Base-by-base conservation (phyloP, 1,140 invertebrate species). In the Procambarus virginalis region DNA sequence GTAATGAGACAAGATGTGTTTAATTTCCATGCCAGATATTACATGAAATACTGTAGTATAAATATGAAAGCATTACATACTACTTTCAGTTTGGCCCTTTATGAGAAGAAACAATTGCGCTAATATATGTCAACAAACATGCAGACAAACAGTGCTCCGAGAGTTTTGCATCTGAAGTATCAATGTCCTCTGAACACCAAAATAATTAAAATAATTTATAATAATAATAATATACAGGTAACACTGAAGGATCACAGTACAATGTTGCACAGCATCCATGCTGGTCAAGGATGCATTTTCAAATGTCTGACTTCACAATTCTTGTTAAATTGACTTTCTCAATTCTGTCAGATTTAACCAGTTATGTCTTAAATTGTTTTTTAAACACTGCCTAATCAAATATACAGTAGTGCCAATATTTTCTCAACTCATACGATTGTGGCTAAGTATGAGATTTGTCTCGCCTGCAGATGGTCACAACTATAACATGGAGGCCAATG, bases 41-140 rank as follows among this genome's bases (percentile, higher is more conserved):
- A 64, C 76, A 84, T 58, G 58, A 79, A 89, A 87, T 51, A 34
- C 34, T 34, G 34, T 34, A 78, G 55, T 84, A 81, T 49, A 84
- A 79, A 68, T 78, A 84, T 70, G 80, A 84, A 49, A 84, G 82
- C 73, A 78, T 89, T 64, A 89, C 75, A 84, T 64, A 84, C 79
- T 77, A 51, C 76, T 22, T 82, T 75, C 49, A 51, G 78, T 89
- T 89, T 89, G 88, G 88, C 84, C 88, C 73, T 89, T 89, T 89
- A 84, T 83, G 70, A 89, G 79, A 89, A 81, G 88, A 89, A 84
- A 84, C 88, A 84, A 89, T 64, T 46, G 88, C 84, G 88, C 88
- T 89, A 79, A 89, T 84, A 89, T 89, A 20, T 84, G 88, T 89
- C 88, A 89, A 89, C 88, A 89, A 89, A 84, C 88, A 89, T 89